A percentile compares a stretch with the other conserved stretches of the same genome.
Conservation (phyloP, 2,888 invertebrate species). For the Hypsopygia costalis region DNA sequence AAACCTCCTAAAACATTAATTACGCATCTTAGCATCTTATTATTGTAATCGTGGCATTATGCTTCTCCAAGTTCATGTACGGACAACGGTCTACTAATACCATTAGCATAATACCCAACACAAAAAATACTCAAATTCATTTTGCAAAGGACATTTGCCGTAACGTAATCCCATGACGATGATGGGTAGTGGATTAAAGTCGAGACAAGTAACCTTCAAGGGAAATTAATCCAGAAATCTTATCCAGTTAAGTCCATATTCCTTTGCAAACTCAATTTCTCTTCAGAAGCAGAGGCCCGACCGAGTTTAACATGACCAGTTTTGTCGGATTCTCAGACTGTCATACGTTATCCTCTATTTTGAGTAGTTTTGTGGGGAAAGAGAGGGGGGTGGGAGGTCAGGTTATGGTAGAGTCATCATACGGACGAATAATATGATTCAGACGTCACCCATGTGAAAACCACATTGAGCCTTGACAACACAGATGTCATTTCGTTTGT, state of each 20-base stretch:
- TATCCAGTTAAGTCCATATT: background rate
- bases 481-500: constrained; percentile 24
- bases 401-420: constrained; percentile 17
- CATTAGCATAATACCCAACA: constrained; percentile 4
- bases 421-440: constrained; percentile 13
- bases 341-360: constrained; percentile 12
- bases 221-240: background rate
- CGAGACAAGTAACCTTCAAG: background rate
- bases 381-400: constrained; percentile 10
- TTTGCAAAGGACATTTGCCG: constrained; percentile 3
- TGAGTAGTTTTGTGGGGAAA: constrained; percentile 7
- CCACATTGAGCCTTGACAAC: constrained; percentile 29
- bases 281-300: constrained; percentile 11
- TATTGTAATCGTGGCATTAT: too few species aligned
- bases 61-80: too few species aligned
- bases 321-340: constrained; percentile 20
- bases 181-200: constrained; percentile 8
- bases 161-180: constrained; percentile 7
- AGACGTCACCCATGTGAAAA: constrained; percentile 18
- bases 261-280: background rate
- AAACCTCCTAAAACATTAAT: too few species aligned
- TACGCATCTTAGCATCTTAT: too few species aligned
- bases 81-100: background rate
- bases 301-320: constrained; percentile 23
- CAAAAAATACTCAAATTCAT: constrained; percentile 8